Conservation (phyloP, 2,888 invertebrate genomes). For the Argyra leucocephala region DNA sequence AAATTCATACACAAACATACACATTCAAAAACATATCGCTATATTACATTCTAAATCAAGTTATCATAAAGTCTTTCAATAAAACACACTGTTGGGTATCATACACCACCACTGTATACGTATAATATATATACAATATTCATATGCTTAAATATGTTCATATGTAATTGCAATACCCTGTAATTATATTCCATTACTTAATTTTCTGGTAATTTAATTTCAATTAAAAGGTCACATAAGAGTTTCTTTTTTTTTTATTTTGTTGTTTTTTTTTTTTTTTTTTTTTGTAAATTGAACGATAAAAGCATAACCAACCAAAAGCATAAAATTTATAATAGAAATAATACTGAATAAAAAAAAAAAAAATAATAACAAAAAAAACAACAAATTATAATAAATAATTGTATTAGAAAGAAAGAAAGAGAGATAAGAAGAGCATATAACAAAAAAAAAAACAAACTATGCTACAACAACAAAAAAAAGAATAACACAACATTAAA, state of each 20-base stretch:
- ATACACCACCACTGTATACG: too few species aligned
- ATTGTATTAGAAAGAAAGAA: background rate
- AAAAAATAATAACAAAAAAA: too few species aligned
- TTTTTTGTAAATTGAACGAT: background rate
- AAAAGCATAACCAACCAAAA: slow-evolving; percentile 6
- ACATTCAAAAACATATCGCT: too few species aligned
- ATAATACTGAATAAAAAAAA: too few species aligned
- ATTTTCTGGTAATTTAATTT: slow-evolving; percentile 6
- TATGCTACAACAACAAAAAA: background rate
- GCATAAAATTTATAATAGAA: slow-evolving; percentile 3
- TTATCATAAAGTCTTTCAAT: too few species aligned
- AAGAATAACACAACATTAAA: background rate
- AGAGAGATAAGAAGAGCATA: background rate
- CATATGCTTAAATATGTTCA: background rate
- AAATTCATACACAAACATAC: too few species aligned
- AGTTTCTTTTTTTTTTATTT: background rate
- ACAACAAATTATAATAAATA: background rate
- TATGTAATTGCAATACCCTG: background rate
- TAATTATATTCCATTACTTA: slow-evolving; percentile 6
- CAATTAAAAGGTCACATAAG: slow-evolving; percentile 2
- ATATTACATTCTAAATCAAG: too few species aligned
- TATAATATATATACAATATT: too few species aligned
- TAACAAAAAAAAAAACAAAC: background rate
- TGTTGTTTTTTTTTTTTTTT: background rate
- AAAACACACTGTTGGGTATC: too few species aligned